Base-by-base conservation (phyloP, 2,888 invertebrate species). In the Ectobius pallidus region DNA sequence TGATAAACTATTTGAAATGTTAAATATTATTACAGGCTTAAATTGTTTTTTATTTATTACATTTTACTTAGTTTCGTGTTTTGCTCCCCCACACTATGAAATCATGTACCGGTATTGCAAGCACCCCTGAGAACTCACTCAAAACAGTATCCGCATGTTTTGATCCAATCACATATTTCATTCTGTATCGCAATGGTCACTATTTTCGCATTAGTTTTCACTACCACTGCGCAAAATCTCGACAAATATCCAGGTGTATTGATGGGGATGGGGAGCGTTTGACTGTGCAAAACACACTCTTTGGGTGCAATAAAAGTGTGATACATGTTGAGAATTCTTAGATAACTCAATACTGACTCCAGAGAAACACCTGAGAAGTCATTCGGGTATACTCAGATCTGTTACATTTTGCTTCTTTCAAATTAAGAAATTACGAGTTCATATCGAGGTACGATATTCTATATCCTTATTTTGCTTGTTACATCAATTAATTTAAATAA, bases 201-300 rank as follows among this genome's bases (percentile, higher is more conserved):
- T 25, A 1, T 25, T 52, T 52, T 22, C 52, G 20, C 25, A 14
- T 11, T 52, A 11, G 14, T 52, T 25, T 52, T 52, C 52, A 14
- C 25, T 14, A 52, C 25, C 52, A 52, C 20, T 22, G 3, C 20
- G 25, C 25, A 22, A 14, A 9, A 52, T 25, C 52, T 52, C 52
- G 1, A 18, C n/a, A n/a, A n/a, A n/a, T n/a, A n/a, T n/a, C 14
- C 52, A 25, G 1, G 14, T 22, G 7, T 46, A 52, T 25, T 4
- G 9, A 25, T 25, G 25, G 16, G 22, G 25, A 25, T 52, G 52
- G 52, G 52, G 25, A 52, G 52, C 52, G 25, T 52, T 52, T 52
- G 52, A 52, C 52, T 52, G 52, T 52, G 52, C 52, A 52, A 52
- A 52, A 52, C 52, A 52, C 52, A 25, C 52, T 52, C 20, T 25